Evolutionary conservation across 2,797 vertebrate genomes (phyloP).

Genomic region (Glyptemys insculpta): DNA sequence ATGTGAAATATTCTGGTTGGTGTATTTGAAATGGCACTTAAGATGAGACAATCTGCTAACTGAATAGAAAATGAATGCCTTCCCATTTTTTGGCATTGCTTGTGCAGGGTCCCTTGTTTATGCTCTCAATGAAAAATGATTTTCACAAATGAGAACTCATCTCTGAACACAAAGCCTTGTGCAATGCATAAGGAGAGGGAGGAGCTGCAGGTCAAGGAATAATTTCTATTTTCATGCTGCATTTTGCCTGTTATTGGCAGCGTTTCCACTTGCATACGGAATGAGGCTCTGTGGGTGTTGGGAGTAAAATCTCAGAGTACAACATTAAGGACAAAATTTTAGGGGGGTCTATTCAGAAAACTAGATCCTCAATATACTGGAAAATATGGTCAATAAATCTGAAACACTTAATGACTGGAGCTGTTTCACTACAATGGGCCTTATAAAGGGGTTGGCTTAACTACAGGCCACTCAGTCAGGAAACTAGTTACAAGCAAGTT

Average conservation of each 20-base stretch:
- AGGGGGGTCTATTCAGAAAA: neutral
- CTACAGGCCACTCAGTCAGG: neutral
- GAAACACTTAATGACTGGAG: neutral
- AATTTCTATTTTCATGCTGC: neutral
- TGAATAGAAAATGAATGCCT: neutral
- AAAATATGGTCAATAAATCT: neutral
- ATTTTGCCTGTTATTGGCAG: neutral
- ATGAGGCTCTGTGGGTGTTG: neutral
- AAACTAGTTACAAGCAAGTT: neutral
- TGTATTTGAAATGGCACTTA: slow-evolving; percentile 13
- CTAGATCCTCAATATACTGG: neutral
- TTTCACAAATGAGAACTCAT: neutral
- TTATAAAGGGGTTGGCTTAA: neutral
- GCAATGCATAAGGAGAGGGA: neutral
- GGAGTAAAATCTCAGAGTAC: neutral
- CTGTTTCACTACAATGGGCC: neutral
- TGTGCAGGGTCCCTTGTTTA: neutral
- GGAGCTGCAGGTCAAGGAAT: slow-evolving; percentile 6
- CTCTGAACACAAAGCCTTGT: neutral
- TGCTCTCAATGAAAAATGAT: neutral
- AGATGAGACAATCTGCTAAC: neutral
- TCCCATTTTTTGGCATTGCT: neutral
- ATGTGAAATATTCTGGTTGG: neutral
- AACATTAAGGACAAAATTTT: neutral
- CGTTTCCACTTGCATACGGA: neutral